These are phyloP conservation scores for Conistra vaccinii DNA, from an alignment of 2,888 invertebrate species.

Conservation along the genomic window DNA sequence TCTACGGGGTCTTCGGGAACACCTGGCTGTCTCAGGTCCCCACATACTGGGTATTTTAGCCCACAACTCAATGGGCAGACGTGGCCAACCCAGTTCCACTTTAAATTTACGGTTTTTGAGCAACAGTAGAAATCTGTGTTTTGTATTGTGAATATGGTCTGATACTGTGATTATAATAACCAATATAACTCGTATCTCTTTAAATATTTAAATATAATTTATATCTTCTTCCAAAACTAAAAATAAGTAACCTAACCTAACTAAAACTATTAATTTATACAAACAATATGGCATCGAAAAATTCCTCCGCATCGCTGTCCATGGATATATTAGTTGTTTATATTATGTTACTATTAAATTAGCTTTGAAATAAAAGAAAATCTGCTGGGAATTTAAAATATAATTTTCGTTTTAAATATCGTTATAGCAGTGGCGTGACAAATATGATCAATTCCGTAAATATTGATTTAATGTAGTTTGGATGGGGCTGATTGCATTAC, in stretches of 20 bases:
- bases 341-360: no score
- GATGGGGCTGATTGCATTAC: neutral
- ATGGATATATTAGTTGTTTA: no score
- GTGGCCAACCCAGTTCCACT: neutral
- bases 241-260: no score
- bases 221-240: no score
- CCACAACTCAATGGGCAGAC: neutral
- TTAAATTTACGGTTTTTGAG: neutral
- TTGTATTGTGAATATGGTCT: neutral
- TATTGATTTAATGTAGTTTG: neutral
- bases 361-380: no score
- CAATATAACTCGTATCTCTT: neutral
- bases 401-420: neutral
- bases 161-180: neutral
- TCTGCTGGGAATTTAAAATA: no score
- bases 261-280: no score
- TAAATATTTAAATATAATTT: no score
- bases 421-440: neutral
- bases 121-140: neutral
- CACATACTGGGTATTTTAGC: neutral
- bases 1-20: no score
- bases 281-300: no score
- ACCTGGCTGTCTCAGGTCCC: neutral
- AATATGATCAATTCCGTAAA: neutral
- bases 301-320: no score